Evolutionary conservation across 2,888 invertebrate genomes (phyloP), one percentile per base, ranked within the genome.

Genomic region (Auanema sp.): DNA sequence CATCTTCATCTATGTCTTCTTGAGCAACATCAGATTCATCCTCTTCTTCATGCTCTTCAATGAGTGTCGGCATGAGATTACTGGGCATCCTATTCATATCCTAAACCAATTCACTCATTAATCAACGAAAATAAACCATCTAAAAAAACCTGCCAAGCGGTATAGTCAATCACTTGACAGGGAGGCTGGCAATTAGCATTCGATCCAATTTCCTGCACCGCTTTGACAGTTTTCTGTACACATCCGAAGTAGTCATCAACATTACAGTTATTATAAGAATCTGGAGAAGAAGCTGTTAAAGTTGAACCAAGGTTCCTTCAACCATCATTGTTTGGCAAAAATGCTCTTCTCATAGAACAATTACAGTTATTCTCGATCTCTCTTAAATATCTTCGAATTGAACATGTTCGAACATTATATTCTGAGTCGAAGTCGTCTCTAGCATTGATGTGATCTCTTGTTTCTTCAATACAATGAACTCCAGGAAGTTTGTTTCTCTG

Each of bases 211-310:
- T 70, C 66, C 18, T 72, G 61, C 0, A 75, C 64, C 44, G 63
- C 24, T 23, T 74, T 62, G 24, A 80, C 61, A 12, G 77, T 76
- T 25, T 66, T 54, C 53, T 69, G 69, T n/a, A 80, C 82, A 64
- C 82, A 82, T 11, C 70, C 66, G 62, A 80, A 82, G 64, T 83
- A 82, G 51, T 83, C 72, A 55, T 79, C 72, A 21, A 81, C 82
- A 54, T 80, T 78, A 63, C 81, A 81, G 16, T 65, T 57, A n/a
- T 67, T 64, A 18, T 57, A 58, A 33, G 33, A 5, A 33, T 33
- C 5, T 8, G 53, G 1, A 54, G 41, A 42, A 18, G 16, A 56
- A 8, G n/a, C n/a, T n/a, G n/a, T n/a, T n/a, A n/a, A n/a, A n/a
- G n/a, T n/a, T n/a, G n/a, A n/a, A n/a, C n/a, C n/a, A 41, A 33